A percentile compares a stretch with the other conserved stretches of the same genome.
These are phyloP conservation scores for Notocelia uddmanniana DNA, from an alignment of 2,888 invertebrate genomes.

Conservation along the genomic window DNA sequence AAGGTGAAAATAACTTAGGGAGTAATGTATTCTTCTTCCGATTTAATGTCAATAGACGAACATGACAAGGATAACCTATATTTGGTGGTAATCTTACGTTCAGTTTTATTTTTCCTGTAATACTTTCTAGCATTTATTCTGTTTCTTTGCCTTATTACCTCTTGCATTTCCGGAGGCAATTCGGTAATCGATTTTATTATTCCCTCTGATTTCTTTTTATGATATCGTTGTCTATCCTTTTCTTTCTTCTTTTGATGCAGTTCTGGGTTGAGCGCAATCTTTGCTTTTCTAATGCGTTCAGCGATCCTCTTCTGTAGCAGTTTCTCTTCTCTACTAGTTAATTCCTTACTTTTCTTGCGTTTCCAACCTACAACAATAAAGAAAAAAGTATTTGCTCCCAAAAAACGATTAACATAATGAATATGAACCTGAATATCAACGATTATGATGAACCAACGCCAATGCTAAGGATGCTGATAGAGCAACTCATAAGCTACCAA, in stretches of 20 bases:
- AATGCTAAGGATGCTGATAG: too few species aligned
- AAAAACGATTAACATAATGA: not conserved
- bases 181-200: not conserved
- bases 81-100: not conserved
- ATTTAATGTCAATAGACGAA: not conserved
- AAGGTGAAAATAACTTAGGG: not conserved
- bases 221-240: not conserved
- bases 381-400: too few species aligned
- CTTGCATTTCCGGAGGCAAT: not conserved
- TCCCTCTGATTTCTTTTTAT: conserved; percentile 8
- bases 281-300: conserved; percentile 10
- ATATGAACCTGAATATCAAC: too few species aligned
- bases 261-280: conserved; percentile 2
- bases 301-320: conserved; percentile 1
- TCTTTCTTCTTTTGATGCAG: not conserved
- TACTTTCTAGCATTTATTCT: not conserved
- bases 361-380: conserved; percentile 18
- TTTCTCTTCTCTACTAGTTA: not conserved
- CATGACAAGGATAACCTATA: not conserved
- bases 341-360: not conserved
- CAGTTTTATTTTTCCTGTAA: not conserved
- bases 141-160: conserved; percentile 1
- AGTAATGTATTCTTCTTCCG: conserved; percentile 1
- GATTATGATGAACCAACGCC: too few species aligned
- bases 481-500: too few species aligned